Evolutionary conservation across 1,140 invertebrate species (phyloP), one percentile per base, ranked within the genome.

Genomic region (Hyposmocoma kahamanoa): DNA sequence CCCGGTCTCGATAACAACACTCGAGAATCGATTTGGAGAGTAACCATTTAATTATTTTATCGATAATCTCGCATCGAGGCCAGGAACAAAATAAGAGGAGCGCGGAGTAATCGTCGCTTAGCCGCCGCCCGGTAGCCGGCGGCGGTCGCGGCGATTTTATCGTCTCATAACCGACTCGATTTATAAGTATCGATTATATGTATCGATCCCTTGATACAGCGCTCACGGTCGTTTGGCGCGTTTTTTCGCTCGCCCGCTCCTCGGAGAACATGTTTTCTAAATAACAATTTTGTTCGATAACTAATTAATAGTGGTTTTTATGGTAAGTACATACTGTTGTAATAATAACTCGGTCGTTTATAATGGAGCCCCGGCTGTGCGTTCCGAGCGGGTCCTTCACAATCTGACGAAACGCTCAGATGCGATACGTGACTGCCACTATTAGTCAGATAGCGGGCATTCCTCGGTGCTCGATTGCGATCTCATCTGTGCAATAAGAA

Each of bases 31-130:
- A 84, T 84, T 84, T 84, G 60, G 78, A 78, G 77, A 82, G 75
- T 81, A 82, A 84, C 78, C 81, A 83, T 84, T 84, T 84, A 84
- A 84, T 84, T 84, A 84, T 84, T 82, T 82, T 82, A 84, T 84
- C 81, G 81, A 80, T 84, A 82, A 84, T 84, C 78, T 84, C 54
- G 75, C 70, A 71, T 75, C 67, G 67, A 61, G 60, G 63, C 53
- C 64, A 59, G 60, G 36, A 60, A 63, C 54, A 53, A 68, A 79
- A 79, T 69, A 84, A 81, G 70, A 84, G 22, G 67, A 78, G 65
- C 49, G 53, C 47, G 47, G 60, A 66, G 78, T 82, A 82, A 84
- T 82, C 76, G 78, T 75, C 78, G 77, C 81, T 82, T 77, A 80
- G 64, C 62, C 68, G 65, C 72, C 77, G 79, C 80, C 73, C 77